Percentiles rank a stretch among this genome's conserved stretches.
Evolutionary conservation across 2,888 invertebrate genomes (phyloP).

Genomic region (Gymnocheta viridis): DNA sequence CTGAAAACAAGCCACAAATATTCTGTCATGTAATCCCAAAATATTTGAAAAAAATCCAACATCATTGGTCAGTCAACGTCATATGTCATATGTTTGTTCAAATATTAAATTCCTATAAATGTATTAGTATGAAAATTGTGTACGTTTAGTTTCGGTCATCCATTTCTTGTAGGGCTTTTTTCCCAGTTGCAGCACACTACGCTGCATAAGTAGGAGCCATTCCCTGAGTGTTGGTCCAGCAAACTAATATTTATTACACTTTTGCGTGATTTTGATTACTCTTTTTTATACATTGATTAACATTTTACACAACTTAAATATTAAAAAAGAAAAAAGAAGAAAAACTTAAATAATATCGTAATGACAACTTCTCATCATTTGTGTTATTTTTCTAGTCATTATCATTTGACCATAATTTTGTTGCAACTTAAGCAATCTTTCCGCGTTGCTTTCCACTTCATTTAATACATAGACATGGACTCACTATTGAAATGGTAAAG

Average conservation of each 20-base stretch:
- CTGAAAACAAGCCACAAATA: too few species aligned
- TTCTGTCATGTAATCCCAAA: too few species aligned
- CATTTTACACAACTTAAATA: not conserved
- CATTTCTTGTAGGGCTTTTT: too few species aligned
- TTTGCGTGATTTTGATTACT: not conserved
- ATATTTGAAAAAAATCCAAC: too few species aligned
- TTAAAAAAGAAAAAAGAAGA: not conserved
- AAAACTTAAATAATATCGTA: not conserved
- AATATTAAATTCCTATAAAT: too few species aligned
- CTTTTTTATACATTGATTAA: not conserved
- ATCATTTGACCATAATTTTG: constrained; percentile 47
- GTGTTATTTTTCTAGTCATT: constrained; percentile 31
- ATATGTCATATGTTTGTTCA: too few species aligned
- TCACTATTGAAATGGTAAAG: not conserved
- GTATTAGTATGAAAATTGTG: too few species aligned
- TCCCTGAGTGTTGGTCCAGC: too few species aligned
- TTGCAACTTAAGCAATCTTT: constrained; percentile 30
- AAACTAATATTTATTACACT: not conserved
- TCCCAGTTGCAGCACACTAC: too few species aligned
- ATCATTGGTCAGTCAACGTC: too few species aligned
- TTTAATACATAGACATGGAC: constrained; percentile 13
- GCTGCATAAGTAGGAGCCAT: too few species aligned
- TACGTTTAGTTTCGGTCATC: too few species aligned
- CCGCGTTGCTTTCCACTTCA: constrained; percentile 25
- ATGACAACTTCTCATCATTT: constrained; percentile 14